Evolutionary conservation across 2,797 vertebrate genomes (phyloP), one percentile per base, ranked within the genome.

Genomic region (Spheniscus humboldti): DNA sequence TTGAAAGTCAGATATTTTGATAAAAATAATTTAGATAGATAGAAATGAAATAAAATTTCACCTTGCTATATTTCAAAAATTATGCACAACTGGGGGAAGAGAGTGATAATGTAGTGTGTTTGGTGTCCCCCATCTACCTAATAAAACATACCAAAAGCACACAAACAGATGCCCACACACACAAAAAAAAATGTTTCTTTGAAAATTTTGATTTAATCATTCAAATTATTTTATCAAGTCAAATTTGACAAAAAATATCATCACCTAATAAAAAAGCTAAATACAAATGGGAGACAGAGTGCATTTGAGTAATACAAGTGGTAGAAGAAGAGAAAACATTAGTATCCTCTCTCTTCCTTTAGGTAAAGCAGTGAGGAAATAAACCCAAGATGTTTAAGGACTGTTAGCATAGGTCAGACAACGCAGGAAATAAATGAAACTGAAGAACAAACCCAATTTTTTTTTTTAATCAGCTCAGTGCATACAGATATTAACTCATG

Each of bases 161-260:
- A 43, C 2, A 35, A 6, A 27, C 19, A 24, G 5, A 67, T 7
- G 28, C 1, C 5, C 9, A 39, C 9, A n/a, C 1, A 50, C 2
- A 47, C 39, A 25, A 6, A 39, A 90, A 90, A 47, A 27, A 50
- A 0, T 18, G 35, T 45, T 67, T 83, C 0, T 62, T 43, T 53
- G 5, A 28, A 47, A 48, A 1, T 25, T 27, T 74, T 39, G 0
- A 71, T 82, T 79, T 35, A 57, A 28, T 33, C 0, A 24, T 23
- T 27, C 7, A 27, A 55, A 64, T 16, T 23, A 43, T 72, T 64
- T 68, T 7, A 60, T 33, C 0, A 22, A 45, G 9, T 45, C 7
- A 39, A 68, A 82, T 75, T 63, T 68, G 8, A 5, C 3, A 25
- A 27, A 62, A 89, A 87, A 52, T 13, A 25, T 9, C 7, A 48